Evolutionary conservation across 2,797 vertebrate species (phyloP), one percentile per base, ranked within the genome.

Genomic region (Ptychadena robeensis): DNA sequence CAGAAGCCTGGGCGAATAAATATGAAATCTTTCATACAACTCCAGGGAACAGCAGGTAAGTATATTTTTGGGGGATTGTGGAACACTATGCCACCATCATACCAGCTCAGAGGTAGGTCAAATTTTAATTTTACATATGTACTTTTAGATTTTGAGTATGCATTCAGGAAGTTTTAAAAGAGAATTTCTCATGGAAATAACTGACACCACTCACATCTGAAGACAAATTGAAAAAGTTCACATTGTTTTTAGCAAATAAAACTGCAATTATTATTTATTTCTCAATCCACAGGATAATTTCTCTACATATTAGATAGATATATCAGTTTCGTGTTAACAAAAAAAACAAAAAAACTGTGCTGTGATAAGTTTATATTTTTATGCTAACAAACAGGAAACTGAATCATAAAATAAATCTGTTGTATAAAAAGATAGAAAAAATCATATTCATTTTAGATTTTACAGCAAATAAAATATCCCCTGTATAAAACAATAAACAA

Each of bases 251-350:
- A 67, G 92, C 93, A 93, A 92, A 91, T 90, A 93, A 91, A 94
- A 91, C 91, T 94, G 91, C 93, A 93, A 93, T 91, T 90, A 92
- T 90, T 94, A 94, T 94, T 94, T 93, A 91, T 91, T 90, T 90
- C 91, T 91, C 93, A 93, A 94, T 94, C 94, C 94, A 94, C 93
- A 94, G 94, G 94, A 94, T 94, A 94, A 92, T 93, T 87, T 93
- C 94, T 93, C 94, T 94, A 94, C 93, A 94, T 91, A 90, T 57
- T 82, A 94, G 92, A 92, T 92, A 92, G 91, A 94, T 94, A 94
- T 92, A 94, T 92, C 93, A 93, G 92, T 93, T 92, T 91, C 91
- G 92, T 90, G 90, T 93, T 93, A 74, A 25, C 53, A 80, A 81
- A 75, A 57, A 93, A 94, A 94, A 93, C 93, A 85, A 89, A 81